phyloP scores from a whole-genome alignment of 2,113 vertebrate genomes.

The Oenanthe melanoleuca region DNA sequence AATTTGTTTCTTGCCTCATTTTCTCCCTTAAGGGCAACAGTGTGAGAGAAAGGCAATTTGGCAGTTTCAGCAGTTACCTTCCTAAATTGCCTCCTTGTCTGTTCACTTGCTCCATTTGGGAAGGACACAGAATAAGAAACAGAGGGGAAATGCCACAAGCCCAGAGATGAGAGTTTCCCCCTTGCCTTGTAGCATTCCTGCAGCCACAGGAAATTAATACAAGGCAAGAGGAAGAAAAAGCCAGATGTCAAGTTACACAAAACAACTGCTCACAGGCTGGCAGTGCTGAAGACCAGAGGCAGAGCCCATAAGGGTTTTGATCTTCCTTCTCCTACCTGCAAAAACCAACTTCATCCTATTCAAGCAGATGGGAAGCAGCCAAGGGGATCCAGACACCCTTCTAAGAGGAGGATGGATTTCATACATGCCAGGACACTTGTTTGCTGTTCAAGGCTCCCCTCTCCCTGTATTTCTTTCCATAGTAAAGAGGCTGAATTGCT shows the following conservation, averaged over 20 bases:
- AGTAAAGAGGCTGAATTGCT: neutral
- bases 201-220: constrained; percentile 11
- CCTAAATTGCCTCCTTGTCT: neutral
- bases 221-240: constrained; percentile 6
- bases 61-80: neutral
- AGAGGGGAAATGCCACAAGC: neutral
- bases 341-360: neutral
- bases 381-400: neutral
- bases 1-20: neutral
- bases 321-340: neutral
- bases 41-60: neutral
- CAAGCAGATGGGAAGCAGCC: neutral
- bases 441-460: neutral
- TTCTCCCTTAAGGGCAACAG: neutral
- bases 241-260: neutral
- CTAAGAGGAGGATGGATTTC: neutral
- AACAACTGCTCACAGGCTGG: neutral
- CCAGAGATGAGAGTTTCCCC: neutral
- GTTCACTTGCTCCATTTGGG: neutral
- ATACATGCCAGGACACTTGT: neutral
- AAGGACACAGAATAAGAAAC: neutral
- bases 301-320: neutral
- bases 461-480: neutral
- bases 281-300: neutral
- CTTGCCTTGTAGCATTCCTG: neutral